Conservation (phyloP, 1,140 invertebrate genomes). For the Hylaeus volcanicus region DNA sequence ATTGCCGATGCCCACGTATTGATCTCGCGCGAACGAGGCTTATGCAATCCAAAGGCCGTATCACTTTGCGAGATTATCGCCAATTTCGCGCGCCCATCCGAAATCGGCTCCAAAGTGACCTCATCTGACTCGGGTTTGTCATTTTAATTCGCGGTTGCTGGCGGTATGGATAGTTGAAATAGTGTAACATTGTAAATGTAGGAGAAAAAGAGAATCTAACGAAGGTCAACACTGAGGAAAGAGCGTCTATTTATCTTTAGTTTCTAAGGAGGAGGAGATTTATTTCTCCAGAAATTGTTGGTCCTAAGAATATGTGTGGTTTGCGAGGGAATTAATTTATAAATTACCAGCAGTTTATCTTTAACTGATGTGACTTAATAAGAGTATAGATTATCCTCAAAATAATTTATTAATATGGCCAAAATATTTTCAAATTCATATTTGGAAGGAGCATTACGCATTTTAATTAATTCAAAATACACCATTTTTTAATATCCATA, state of each 20-base stretch:
- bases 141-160: background rate
- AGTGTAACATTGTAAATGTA: background rate
- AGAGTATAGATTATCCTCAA: too few species aligned
- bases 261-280: too few species aligned
- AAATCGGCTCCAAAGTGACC: background rate
- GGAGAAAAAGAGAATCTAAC: too few species aligned
- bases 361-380: too few species aligned
- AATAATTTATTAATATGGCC: too few species aligned
- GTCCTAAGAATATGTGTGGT: too few species aligned
- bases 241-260: too few species aligned
- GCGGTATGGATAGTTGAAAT: background rate
- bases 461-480: slow-evolving; percentile 17
- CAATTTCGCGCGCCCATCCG: background rate
- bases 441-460: background rate
- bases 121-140: background rate
- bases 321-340: too few species aligned
- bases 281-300: too few species aligned
- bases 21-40: slow-evolving; percentile 52
- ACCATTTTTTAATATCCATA: background rate
- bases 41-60: slow-evolving; percentile 58
- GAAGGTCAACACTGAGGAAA: too few species aligned
- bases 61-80: slow-evolving; percentile 53
- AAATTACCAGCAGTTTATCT: too few species aligned
- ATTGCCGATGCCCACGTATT: slow-evolving; percentile 61
- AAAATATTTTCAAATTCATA: too few species aligned